Conservation (phyloP, 1,140 invertebrate genomes). For the Arctopsyche grandis region DNA sequence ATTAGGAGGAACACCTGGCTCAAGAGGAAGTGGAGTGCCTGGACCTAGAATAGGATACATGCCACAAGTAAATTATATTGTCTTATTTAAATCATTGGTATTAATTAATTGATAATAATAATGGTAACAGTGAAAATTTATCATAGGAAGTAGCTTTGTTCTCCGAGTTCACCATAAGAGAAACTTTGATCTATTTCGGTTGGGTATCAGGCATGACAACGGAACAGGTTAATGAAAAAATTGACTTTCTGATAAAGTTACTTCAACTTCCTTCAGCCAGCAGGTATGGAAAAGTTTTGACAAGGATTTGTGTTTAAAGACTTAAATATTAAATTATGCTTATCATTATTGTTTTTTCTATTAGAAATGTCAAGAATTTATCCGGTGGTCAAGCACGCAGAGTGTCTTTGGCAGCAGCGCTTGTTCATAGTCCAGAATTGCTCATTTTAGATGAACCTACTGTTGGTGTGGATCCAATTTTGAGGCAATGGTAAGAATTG, state of each 20-base stretch:
- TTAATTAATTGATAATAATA: background rate
- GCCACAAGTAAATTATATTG: conserved; percentile 66
- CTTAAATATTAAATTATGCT: background rate
- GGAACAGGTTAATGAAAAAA: conserved; percentile 76
- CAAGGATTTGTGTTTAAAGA: background rate
- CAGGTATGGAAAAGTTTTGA: conserved; percentile 55
- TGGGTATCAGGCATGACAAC: conserved; percentile 85
- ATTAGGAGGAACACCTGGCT: conserved; percentile 84
- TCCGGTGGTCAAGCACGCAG: conserved; percentile 92
- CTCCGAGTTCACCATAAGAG: conserved; percentile 89
- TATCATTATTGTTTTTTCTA: background rate
- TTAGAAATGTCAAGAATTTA: conserved; percentile 78
- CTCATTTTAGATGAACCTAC: conserved; percentile 95
- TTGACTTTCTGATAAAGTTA: conserved; percentile 85
- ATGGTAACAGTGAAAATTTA: conserved; percentile 36
- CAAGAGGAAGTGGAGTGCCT: conserved; percentile 84
- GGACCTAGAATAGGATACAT: conserved; percentile 77
- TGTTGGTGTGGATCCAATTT: conserved; percentile 93
- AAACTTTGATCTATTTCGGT: conserved; percentile 93
- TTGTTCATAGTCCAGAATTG: conserved; percentile 89
- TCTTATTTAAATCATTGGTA: background rate
- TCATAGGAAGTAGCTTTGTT: conserved; percentile 89
- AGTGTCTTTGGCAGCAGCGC: conserved; percentile 86
- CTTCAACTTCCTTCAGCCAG: conserved; percentile 75
- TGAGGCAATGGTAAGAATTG: conserved; percentile 84